Base-by-base conservation (phyloP, 2,888 invertebrate genomes). In the Copidosoma aretas region DNA sequence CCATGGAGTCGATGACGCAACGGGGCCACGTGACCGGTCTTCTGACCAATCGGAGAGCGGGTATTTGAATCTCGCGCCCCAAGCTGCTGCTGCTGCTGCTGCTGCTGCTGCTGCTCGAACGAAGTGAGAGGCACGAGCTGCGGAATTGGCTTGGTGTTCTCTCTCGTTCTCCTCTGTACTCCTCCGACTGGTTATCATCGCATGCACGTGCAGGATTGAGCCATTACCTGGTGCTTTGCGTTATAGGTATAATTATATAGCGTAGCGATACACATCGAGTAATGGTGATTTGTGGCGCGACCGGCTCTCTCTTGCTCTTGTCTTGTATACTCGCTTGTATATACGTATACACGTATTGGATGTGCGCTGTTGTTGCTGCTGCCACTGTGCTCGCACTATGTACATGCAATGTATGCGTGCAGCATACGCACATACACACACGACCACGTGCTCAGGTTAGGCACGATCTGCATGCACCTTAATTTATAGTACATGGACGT, bases 181-280 rank as follows among this genome's bases (percentile, higher is more conserved):
- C 43, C 15, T 46, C 32, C 57, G 74, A 73, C 73, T 77, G 78
- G 80, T 80, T 82, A 82, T 82, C 82, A 78, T 80, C 81, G 74
- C 79, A 78, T 80, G 80, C 79, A 80, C 81, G 80, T 79, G 80
- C 80, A 77, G 79, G 80, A 83, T 83, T 83, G 82, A 83, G 83
- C 82, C 82, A 83, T 83, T 83, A 83, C 81, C 81, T 79, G 80
- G 76, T 81, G 79, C 80, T 80, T 78, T 78, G 78, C 81, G 81
- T 81, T 82, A 83, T 82, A 79, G 81, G 79, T 79, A 80, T 83
- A 83, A 82, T 82, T 83, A 83, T 81, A 81, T 81, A 80, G 81
- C 82, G 76, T 79, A 77, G 79, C 80, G 82, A 82, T 83, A 83
- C 78, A 80, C 81, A 83, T 83, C 82, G 82, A 82, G 82, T 83